A percentile compares a stretch with the other conserved stretches of the same genome.
Evolutionary conservation across 2,797 vertebrate genomes (phyloP).

Genomic region (Ambastaia sidthimunki): DNA sequence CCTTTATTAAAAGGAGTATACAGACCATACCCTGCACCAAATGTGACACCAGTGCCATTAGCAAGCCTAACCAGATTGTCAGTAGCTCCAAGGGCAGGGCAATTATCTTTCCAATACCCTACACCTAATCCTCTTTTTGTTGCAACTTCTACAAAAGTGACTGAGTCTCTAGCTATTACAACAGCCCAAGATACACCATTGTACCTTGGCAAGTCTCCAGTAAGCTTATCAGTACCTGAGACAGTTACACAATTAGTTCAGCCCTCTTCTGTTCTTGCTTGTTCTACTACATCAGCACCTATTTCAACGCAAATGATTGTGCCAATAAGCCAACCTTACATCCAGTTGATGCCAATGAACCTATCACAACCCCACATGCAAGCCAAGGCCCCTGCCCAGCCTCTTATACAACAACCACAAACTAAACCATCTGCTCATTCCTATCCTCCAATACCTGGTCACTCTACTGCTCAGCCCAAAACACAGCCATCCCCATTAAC

Average conservation of each 20-base stretch:
- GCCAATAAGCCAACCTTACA: conserved; percentile 62
- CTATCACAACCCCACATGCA: conserved; percentile 76
- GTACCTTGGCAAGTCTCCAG: conserved; percentile 87
- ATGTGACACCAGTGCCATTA: conserved; percentile 88
- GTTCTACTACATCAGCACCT: conserved; percentile 46
- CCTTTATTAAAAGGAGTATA: conserved; percentile 90
- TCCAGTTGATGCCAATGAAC: conserved; percentile 79
- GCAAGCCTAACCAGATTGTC: conserved; percentile 89
- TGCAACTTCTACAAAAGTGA: conserved; percentile 61
- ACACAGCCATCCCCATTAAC: conserved; percentile 45
- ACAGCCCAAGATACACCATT: conserved; percentile 84
- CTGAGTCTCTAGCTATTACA: conserved; percentile 59
- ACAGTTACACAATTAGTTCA: conserved; percentile 41
- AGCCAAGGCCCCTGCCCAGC: conserved; percentile 64
- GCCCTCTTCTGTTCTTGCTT: conserved; percentile 39
- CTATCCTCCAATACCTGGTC: conserved; percentile 61
- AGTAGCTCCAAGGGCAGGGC: conserved; percentile 81
- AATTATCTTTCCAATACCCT: conserved; percentile 83
- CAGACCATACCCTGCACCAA: conserved; percentile 83
- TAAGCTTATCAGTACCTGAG: conserved; percentile 65
- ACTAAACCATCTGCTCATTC: conserved; percentile 56
- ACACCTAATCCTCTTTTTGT: conserved; percentile 75
- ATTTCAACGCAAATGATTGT: conserved; percentile 60
- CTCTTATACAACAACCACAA: conserved; percentile 35
- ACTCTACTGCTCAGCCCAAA: conserved; percentile 63